A percentile compares a stretch with the other conserved stretches of the same genome.
Conservation (phyloP, 2,888 invertebrate genomes). For the Callyntrura sp. region DNA sequence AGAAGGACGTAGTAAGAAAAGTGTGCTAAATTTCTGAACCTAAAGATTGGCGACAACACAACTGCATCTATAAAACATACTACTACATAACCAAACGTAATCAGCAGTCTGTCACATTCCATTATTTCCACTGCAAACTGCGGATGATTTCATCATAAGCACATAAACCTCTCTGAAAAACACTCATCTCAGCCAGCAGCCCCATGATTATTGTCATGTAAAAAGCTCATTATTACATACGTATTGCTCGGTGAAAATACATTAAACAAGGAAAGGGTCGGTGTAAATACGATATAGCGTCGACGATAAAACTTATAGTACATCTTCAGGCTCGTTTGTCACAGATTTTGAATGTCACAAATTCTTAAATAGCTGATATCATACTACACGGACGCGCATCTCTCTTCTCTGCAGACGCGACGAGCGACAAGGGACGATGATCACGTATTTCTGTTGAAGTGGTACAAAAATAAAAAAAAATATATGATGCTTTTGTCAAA, state of each 20-base stretch:
- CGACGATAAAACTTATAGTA: background rate
- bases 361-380: conserved; percentile 16
- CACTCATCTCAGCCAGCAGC: conserved; percentile 9
- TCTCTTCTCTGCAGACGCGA: background rate
- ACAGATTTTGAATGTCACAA: conserved; percentile 61
- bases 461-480: conserved; percentile 7
- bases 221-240: background rate
- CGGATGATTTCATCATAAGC: conserved; percentile 63
- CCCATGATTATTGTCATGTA: conserved; percentile 24
- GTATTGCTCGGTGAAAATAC: background rate
- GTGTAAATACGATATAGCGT: background rate
- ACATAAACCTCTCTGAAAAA: conserved; percentile 52
- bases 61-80: background rate
- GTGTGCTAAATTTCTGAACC: background rate
- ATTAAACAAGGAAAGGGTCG: background rate
- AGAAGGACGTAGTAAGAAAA: background rate
- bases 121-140: conserved; percentile 45
- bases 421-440: background rate
- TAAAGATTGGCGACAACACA: background rate
- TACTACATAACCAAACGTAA: conserved; percentile 30
- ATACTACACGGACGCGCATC: background rate
- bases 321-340: conserved; percentile 60
- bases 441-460: conserved; percentile 47
- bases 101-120: conserved; percentile 60
- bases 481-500: background rate